Evolutionary conservation across 2,113 vertebrate species (phyloP).

Genomic region (Actinemys pallida): DNA sequence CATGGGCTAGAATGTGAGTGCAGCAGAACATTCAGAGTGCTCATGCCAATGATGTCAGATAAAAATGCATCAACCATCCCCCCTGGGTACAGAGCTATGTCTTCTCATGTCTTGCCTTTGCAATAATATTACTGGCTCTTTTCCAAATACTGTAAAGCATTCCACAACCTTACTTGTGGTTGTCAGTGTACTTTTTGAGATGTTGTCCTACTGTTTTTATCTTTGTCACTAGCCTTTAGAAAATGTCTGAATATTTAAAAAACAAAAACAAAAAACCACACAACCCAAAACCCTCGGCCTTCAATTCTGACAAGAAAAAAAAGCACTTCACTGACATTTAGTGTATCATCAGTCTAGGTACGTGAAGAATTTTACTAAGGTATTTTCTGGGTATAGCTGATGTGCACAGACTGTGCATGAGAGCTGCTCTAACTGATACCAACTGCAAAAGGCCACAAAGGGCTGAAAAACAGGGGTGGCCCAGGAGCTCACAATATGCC

Average conservation of each 20-base stretch:
- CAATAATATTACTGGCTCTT: background rate
- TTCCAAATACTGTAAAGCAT: background rate
- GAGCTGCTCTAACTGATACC: background rate
- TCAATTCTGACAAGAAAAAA: background rate
- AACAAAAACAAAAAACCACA: background rate
- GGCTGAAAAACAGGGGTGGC: background rate
- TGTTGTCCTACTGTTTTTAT: background rate
- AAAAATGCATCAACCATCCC: background rate
- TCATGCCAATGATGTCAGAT: background rate
- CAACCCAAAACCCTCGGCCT: background rate
- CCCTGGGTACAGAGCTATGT: background rate
- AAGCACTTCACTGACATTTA: constrained; percentile 12
- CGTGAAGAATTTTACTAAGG: constrained; percentile 19
- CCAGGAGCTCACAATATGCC: background rate
- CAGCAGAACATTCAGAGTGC: fast-evolving
- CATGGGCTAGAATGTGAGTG: fast-evolving
- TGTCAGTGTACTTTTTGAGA: background rate
- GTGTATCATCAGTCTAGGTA: constrained; percentile 1
- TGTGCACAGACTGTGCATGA: background rate
- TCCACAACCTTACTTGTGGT: background rate
- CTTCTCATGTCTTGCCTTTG: background rate
- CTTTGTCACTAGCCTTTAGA: background rate
- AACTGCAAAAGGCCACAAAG: background rate
- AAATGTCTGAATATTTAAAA: background rate
- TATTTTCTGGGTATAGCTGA: background rate